Evolutionary conservation across 2,888 invertebrate species (phyloP), one percentile per base, ranked within the genome.

Genomic region (Hypena proboscidalis): DNA sequence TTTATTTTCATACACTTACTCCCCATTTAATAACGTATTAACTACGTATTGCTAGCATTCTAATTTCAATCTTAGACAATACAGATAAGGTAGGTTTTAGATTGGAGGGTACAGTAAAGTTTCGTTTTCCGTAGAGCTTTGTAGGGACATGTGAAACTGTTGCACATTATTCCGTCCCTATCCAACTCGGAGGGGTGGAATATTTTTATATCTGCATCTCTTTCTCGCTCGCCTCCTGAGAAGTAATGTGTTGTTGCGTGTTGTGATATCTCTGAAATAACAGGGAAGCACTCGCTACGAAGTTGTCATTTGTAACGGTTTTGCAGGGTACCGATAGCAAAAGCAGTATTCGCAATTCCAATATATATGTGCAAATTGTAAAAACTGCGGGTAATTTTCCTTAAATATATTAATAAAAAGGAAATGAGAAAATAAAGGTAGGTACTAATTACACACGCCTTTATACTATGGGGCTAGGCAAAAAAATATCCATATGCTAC

Each of bases 221-320:
- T 67, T 74, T 90, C 82, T 47, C 67, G 60, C 85, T 70, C 74
- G 70, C 77, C 78, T 83, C 79, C 82, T 84, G 80, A 87, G 89
- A 84, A 90, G 87, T 89, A 90, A 90, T 88, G 86, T 89, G 89
- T 90, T 90, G 86, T 90, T 90, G 87, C 83, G 89, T 91, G 91
- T 91, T 91, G 90, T 91, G 91, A 91, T 91, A 91, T 90, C 91
- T 90, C 83, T 84, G 83, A 90, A 91, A 91, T 90, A 91, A 91
- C 91, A 91, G 90, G 88, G 90, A 89, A 90, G 90, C 90, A 88
- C 90, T 91, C 88, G 83, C 83, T 86, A 80, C 85, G 82, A 86
- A 90, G 87, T 91, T 90, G 91, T 90, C 90, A 91, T 91, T 90
- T 90, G 88, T 88, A 91, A 87, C 88, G 84, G 87, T 90, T 90